phyloP scores from a whole-genome alignment of 2,888 invertebrate genomes.

The Tetropium fuscum region DNA sequence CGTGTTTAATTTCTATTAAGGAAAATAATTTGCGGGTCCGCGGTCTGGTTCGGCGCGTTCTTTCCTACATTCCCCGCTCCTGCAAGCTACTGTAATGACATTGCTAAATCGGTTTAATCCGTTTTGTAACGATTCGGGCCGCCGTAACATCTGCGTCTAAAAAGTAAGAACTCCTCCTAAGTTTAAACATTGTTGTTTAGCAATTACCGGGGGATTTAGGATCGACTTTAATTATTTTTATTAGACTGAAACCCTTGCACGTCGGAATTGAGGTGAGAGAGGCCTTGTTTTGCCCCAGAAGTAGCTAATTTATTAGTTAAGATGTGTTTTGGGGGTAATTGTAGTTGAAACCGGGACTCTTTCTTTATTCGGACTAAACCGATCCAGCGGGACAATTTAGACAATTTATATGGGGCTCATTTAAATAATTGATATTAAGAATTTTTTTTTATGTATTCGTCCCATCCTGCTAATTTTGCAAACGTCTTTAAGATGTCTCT shows the following conservation, averaged over 20 bases:
- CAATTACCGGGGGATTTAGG: conserved; percentile 33
- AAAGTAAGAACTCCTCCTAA: conserved; percentile 37
- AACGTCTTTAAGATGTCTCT: no score
- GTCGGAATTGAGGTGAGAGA: conserved; percentile 6
- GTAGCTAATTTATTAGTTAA: conserved; percentile 28
- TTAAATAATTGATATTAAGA: conserved; percentile 16
- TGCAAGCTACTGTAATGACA: conserved; percentile 40
- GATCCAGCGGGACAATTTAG: not conserved
- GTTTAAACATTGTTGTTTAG: conserved; percentile 43
- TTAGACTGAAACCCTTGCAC: conserved; percentile 4
- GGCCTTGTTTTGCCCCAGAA: conserved; percentile 9
- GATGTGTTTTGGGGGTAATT: conserved; percentile 25
- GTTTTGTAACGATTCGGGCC: conserved; percentile 41
- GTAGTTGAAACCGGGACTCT: conserved; percentile 23
- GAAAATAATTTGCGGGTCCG: conserved; percentile 29
- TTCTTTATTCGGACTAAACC: conserved; percentile 15
- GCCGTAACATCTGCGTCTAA: conserved; percentile 41
- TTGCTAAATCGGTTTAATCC: conserved; percentile 51
- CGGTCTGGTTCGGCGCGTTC: conserved; percentile 19
- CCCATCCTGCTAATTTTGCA: no score
- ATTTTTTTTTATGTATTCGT: no score
- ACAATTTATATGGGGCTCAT: conserved; percentile 15
- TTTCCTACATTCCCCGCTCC: conserved; percentile 18
- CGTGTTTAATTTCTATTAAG: conserved; percentile 25
- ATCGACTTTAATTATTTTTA: conserved; percentile 41